Base-by-base conservation (phyloP, 2,797 vertebrate genomes). In the Bradypodion ventrale region DNA sequence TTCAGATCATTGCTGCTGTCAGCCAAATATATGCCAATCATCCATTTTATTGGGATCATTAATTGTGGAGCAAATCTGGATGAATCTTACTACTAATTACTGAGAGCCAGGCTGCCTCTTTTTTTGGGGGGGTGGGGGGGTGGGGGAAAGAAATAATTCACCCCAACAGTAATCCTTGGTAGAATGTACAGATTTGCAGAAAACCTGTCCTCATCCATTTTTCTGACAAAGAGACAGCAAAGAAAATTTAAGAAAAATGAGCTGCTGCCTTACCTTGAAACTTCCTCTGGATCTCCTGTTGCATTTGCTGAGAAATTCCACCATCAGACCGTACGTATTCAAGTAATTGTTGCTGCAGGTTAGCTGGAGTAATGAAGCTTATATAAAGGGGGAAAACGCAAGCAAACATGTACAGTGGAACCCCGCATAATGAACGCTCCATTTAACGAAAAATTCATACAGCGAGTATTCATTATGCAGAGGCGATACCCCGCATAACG, bases 201-300 rank as follows among this genome's bases (percentile, higher is more conserved):
- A 15, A 1, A 35, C 9, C 46, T 82, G 23, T 21, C 25, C 6
- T 40, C 9, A 1, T 32, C 32, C 32, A 15, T 7, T 52, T 74
- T 74, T 56, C 16, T 19, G 13, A 37, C 40, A 35, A 65, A 49
- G 32, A 42, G n/a, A 40, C 23, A 74, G n/a, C 5, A 8, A 32
- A 19, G 12, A 35, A 84, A 72, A 83, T 3, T 9, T 25, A 85
- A 2, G 1, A 32, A 37, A 69, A 23, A 70, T 4, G 10, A 52
- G 25, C 4, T 68, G 5, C 40, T 68, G 49, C 25, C 21, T 92
- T 95, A 99, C 98, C 97, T 80, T 99, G 98, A 44, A 97, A 98
- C 88, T 99, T 99, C 89, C 98, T 97, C 91, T 99, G 98, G 12
- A 99, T 97, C 62, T 99, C 99, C 90, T 99, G 99, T 82, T 99